These are phyloP conservation scores for Ariopsis seemanni DNA, from an alignment of 2,113 vertebrate species.

Conservation along the genomic window DNA sequence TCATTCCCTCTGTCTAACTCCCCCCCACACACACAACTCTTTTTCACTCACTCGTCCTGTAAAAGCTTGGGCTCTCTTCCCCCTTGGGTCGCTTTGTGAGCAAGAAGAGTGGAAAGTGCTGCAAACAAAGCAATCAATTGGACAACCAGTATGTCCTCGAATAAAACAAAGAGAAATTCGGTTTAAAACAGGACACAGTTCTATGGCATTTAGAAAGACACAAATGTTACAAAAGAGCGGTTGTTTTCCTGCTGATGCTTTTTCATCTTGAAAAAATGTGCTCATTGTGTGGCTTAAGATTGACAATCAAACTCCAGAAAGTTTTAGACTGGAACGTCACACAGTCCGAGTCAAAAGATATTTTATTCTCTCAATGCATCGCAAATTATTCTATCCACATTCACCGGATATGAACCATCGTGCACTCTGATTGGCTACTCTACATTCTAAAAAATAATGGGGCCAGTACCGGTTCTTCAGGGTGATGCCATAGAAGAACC, in stretches of 20 bases:
- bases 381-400: no score
- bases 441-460: no score
- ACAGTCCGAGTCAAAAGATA: not conserved
- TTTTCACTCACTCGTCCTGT: constrained; percentile 19
- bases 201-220: constrained; percentile 19
- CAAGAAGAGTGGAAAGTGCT: constrained; percentile 18
- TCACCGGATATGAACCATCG: no score
- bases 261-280: constrained; percentile 2
- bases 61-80: constrained; percentile 19
- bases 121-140: constrained; percentile 41
- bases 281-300: not conserved
- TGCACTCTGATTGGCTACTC: no score
- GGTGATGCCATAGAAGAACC: no score
- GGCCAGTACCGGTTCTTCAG: no score
- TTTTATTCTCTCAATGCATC: not conserved
- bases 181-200: constrained; percentile 10
- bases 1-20: not conserved
- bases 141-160: constrained; percentile 21
- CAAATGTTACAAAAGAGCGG: not conserved
- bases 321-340: not conserved
- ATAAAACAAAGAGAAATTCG: constrained; percentile 29
- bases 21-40: not conserved
- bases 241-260: not conserved
- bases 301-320: not conserved
- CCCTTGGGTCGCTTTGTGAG: constrained; percentile 10